phyloP scores from a whole-genome alignment of 92 coral and sea anemone genomes.

The Bergia puertoricense region DNA sequence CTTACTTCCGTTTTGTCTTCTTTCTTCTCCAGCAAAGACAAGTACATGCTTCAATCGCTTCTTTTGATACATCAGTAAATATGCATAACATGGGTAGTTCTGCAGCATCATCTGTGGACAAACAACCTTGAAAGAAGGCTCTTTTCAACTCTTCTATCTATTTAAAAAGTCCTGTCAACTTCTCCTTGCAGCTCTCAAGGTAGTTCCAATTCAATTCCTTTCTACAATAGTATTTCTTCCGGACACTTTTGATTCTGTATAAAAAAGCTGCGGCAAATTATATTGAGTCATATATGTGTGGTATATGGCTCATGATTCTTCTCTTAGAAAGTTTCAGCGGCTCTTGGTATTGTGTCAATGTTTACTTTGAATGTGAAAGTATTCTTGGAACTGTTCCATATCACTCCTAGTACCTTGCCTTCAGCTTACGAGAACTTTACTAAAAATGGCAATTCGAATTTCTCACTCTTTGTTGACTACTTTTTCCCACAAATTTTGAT shows the following conservation, averaged over 20 bases:
- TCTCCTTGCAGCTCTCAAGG: constrained; percentile 13
- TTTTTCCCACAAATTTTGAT: too few relatives aligned
- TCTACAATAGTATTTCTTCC: constrained; percentile 44
- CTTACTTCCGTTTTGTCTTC: background rate
- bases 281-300: constrained; percentile 55
- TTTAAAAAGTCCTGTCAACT: constrained; percentile 48
- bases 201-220: constrained; percentile 53
- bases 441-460: too few relatives aligned
- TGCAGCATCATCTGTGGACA: constrained; percentile 26
- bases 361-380: too few relatives aligned
- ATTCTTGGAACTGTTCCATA: too few relatives aligned
- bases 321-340: constrained; percentile 6
- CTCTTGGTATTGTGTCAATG: too few relatives aligned
- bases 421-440: background rate
- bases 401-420: too few relatives aligned
- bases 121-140: constrained; percentile 49
- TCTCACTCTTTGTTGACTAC: too few relatives aligned
- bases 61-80: constrained; percentile 51
- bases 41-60: constrained; percentile 57
- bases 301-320: constrained; percentile 49
- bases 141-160: constrained; percentile 46
- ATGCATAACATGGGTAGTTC: constrained; percentile 48
- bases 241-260: constrained; percentile 44
- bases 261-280: constrained; percentile 57
- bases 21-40: constrained; percentile 32